Conservation (phyloP, 2,113 vertebrate genomes). For the Otocyon megalotis region DNA sequence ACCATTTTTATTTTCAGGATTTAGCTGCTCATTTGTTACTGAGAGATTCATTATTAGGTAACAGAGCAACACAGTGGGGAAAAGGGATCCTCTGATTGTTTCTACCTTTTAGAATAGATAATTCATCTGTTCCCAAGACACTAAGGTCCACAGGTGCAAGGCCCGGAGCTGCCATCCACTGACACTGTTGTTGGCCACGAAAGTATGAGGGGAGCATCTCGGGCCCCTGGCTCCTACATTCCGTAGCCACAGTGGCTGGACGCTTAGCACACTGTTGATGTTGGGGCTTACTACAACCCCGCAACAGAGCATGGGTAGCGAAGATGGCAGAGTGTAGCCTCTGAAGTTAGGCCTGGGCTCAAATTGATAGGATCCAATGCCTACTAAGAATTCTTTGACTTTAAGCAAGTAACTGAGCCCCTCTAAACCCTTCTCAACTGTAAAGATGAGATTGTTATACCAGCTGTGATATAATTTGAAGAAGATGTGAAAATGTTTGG, state of each 20-base stretch:
- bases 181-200: neutral
- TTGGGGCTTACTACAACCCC: neutral
- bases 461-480: neutral
- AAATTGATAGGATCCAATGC: neutral
- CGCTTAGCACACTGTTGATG: neutral
- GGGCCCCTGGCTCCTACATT: neutral
- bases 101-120: neutral
- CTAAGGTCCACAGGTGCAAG: neutral
- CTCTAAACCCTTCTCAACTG: neutral
- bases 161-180: neutral
- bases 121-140: neutral
- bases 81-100: neutral
- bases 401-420: neutral
- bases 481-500: neutral
- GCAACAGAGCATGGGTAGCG: neutral
- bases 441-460: neutral
- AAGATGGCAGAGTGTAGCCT: neutral
- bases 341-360: neutral
- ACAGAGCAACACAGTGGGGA: neutral
- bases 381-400: neutral
- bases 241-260: neutral
- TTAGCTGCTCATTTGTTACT: neutral
- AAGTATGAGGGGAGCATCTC: neutral
- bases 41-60: neutral
- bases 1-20: conserved; percentile 45